phyloP scores from a whole-genome alignment of 2,888 invertebrate genomes.

The Phalera bucephala region DNA sequence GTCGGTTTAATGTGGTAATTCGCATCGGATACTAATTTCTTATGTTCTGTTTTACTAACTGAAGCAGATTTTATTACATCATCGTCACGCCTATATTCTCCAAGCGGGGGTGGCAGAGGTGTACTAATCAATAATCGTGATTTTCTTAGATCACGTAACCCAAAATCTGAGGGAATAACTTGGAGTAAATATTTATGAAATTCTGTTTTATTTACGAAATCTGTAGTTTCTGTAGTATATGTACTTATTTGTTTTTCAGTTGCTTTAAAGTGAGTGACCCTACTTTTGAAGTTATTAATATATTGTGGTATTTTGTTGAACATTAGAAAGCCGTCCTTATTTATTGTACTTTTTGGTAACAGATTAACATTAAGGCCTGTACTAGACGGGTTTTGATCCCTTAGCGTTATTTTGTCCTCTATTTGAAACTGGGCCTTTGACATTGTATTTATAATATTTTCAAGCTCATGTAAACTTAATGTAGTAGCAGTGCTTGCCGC shows the following conservation, averaged over 20 bases:
- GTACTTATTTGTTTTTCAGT: no score
- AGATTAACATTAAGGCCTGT: constrained; percentile 54
- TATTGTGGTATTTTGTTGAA: no score
- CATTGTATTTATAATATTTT: constrained; percentile 59
- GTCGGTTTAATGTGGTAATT: constrained; percentile 1
- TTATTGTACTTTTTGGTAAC: constrained; percentile 31
- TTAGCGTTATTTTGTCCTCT: constrained; percentile 10
- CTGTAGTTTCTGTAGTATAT: background rate
- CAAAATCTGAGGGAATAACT: constrained; percentile 7
- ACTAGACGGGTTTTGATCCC: constrained; percentile 13
- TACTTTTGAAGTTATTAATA: no score
- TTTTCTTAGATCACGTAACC: constrained; percentile 6
- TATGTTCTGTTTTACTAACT: no score
- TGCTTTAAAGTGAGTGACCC: no score
- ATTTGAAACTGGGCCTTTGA: constrained; percentile 27
- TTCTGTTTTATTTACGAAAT: background rate
- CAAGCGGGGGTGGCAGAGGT: no score
- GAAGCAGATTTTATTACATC: no score
- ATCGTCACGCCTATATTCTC: no score
- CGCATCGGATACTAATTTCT: constrained; percentile 5
- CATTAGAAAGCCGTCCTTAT: no score
- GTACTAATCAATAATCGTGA: no score
- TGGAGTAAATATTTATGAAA: background rate
- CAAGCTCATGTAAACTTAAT: constrained; percentile 58
- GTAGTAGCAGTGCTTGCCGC: constrained; percentile 45